Conservation (phyloP, 53 echinoderm and acorn worm species). For the Glandiceps talaboti region DNA sequence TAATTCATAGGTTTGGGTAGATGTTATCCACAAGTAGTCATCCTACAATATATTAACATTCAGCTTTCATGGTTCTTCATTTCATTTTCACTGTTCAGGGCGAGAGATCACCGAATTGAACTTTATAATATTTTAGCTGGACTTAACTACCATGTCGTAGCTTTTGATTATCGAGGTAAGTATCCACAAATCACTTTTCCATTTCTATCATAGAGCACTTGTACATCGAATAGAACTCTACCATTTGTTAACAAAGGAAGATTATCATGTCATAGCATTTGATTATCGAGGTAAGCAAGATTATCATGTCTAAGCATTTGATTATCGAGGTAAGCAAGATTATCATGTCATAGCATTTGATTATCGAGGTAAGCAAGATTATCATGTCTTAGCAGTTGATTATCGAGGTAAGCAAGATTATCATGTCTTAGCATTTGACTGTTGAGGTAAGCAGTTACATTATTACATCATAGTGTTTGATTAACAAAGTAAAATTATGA, state of each 20-base stretch:
- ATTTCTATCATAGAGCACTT: constrained; percentile 17
- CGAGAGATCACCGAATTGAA: constrained; percentile 38
- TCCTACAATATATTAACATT: too few species aligned
- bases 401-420: constrained; percentile 82
- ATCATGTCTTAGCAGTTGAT: constrained; percentile 73
- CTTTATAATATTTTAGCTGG: constrained; percentile 52
- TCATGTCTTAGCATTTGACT: too few species aligned
- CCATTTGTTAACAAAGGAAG: constrained; percentile 38
- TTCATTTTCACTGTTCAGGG: too few species aligned
- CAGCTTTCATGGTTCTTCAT: too few species aligned
- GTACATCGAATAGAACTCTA: constrained; percentile 58
- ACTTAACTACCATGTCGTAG: constrained; percentile 65
- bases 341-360: constrained; percentile 76
- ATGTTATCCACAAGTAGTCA: too few species aligned
- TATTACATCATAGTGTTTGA: too few species aligned
- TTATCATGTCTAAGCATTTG: constrained; percentile 66
- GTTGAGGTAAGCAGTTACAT: too few species aligned
- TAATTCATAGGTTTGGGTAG: too few species aligned
- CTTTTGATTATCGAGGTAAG: constrained; percentile 88
- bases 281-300: constrained; percentile 85
- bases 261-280: constrained; percentile 66
- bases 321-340: constrained; percentile 78
- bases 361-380: constrained; percentile 75
- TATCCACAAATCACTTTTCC: neutral
- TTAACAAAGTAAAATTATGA: too few species aligned